Conservation (phyloP, 1,140 invertebrate genomes). For the Psilanteris sp. region DNA sequence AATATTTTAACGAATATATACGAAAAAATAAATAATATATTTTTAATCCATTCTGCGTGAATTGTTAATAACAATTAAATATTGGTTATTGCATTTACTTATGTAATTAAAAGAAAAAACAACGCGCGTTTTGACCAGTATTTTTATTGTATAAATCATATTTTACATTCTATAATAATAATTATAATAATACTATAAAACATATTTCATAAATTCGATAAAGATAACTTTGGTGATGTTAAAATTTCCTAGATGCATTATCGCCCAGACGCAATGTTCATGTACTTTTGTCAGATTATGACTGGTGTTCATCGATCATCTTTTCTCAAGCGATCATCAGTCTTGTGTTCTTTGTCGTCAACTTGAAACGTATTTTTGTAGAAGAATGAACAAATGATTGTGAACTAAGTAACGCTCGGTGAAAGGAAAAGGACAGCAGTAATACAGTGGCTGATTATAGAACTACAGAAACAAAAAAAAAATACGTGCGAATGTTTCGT, state of each 20-base stretch:
- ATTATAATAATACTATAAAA: not conserved
- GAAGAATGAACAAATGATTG: conserved; percentile 40
- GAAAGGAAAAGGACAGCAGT: conserved; percentile 25
- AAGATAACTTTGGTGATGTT: conserved; percentile 20
- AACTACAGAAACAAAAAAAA: conserved; percentile 25
- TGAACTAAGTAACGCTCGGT: conserved; percentile 14
- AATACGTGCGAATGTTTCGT: conserved; percentile 50
- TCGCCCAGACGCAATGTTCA: conserved; percentile 42
- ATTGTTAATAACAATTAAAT: too few species aligned
- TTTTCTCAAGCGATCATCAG: conserved; percentile 15
- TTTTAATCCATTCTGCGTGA: too few species aligned
- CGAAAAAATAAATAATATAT: too few species aligned
- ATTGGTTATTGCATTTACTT: too few species aligned
- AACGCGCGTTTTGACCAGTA: too few species aligned
- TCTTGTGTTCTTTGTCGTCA: conserved; percentile 32
- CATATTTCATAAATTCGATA: conserved; percentile 3
- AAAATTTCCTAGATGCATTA: conserved; percentile 34
- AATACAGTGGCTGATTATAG: conserved; percentile 52
- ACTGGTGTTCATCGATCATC: conserved; percentile 49
- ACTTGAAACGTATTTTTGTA: conserved; percentile 25
- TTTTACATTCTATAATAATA: not conserved
- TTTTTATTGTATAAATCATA: conserved; percentile 9
- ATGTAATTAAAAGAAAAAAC: too few species aligned
- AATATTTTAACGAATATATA: too few species aligned
- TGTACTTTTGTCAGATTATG: conserved; percentile 38